phyloP scores from a whole-genome alignment of 2,113 vertebrate genomes.

The Ia io region DNA sequence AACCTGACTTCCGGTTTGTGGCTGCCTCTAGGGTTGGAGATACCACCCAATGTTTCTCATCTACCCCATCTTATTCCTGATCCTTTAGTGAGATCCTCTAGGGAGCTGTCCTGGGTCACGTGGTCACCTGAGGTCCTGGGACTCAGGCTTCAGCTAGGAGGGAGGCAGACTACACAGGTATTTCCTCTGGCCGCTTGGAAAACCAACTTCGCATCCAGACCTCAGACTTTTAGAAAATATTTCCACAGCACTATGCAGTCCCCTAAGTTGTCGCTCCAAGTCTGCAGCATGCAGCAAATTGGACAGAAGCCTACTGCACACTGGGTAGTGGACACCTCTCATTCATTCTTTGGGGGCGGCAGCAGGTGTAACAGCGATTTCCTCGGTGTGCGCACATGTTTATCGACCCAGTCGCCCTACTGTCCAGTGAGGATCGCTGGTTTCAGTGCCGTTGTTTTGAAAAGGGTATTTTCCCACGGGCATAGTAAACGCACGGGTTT shows the following conservation, averaged over 20 bases:
- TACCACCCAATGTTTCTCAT: background rate
- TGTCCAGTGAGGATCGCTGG: background rate
- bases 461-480: background rate
- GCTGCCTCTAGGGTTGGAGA: background rate
- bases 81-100: background rate
- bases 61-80: background rate
- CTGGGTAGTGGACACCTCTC: background rate
- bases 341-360: background rate
- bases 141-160: background rate
- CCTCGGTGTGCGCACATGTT: background rate
- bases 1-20: background rate
- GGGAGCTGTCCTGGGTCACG: background rate
- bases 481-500: background rate
- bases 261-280: too few species aligned
- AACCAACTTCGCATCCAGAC: background rate
- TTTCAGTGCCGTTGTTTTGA: background rate
- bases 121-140: background rate
- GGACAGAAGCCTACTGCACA: background rate
- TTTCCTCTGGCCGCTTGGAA: background rate
- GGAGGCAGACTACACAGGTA: background rate
- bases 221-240: background rate
- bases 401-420: too few species aligned
- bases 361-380: background rate
- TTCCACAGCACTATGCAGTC: accelerated
- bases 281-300: background rate